Percentiles rank a stretch among this genome's conserved stretches.
These are phyloP conservation scores for Coremacera marginata DNA, from an alignment of 2,888 invertebrate species.

Conservation along the genomic window DNA sequence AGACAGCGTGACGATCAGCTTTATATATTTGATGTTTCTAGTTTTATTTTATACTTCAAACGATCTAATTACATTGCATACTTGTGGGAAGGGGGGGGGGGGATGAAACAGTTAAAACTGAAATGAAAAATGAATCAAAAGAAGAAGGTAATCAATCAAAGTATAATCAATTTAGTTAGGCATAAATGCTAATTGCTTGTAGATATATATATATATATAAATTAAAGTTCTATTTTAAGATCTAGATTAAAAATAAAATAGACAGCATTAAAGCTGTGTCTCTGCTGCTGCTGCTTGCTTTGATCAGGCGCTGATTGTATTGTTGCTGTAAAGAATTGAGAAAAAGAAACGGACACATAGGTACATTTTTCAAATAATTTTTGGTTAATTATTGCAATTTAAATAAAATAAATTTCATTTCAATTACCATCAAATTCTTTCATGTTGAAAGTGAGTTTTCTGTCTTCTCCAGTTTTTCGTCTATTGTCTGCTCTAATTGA, in stretches of 20 bases:
- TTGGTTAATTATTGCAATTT: no score
- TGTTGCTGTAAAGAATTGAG: background rate
- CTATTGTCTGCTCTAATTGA: no score
- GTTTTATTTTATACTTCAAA: slow-evolving; percentile 19
- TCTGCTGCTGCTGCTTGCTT: slow-evolving; percentile 42
- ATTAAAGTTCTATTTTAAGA: background rate
- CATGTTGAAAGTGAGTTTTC: no score
- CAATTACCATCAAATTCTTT: no score
- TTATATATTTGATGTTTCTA: slow-evolving; percentile 20
- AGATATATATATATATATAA: background rate
- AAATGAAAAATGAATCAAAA: background rate
- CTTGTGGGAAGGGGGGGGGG: background rate
- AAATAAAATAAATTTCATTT: no score
- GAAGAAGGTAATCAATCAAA: background rate
- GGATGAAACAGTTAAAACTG: background rate
- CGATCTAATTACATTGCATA: slow-evolving; percentile 16
- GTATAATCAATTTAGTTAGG: background rate
- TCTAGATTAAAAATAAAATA: slow-evolving; percentile 1
- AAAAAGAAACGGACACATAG: background rate
- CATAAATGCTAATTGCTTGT: slow-evolving; percentile 17
- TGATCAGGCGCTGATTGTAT: slow-evolving; percentile 38
- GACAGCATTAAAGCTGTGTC: slow-evolving; percentile 44
- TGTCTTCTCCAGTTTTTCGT: no score
- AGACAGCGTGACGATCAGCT: no score
- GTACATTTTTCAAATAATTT: no score